Conservation (phyloP, 2,113 vertebrate species). For the Calidris pygmaea region DNA sequence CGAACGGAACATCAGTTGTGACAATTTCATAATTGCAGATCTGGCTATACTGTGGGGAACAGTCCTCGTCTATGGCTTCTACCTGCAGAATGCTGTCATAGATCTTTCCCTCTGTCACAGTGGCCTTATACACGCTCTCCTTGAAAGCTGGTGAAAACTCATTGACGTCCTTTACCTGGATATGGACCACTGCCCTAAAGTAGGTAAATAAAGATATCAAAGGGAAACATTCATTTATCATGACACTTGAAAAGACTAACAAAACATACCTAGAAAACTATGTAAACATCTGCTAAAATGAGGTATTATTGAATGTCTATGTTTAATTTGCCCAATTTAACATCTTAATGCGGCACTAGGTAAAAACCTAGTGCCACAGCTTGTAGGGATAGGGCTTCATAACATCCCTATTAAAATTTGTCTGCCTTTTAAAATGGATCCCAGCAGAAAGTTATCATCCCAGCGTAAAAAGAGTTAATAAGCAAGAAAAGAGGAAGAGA, state of each 20-base stretch:
- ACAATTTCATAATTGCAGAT: conserved; percentile 97
- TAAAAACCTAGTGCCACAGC: background rate
- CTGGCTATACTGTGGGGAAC: conserved; percentile 96
- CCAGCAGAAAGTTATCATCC: background rate
- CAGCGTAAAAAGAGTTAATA: background rate
- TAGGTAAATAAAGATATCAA: background rate
- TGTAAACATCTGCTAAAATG: background rate
- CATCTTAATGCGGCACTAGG: background rate
- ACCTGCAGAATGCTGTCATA: conserved; percentile 97
- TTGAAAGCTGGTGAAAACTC: conserved; percentile 94
- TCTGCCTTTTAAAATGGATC: background rate
- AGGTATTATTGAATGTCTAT: background rate
- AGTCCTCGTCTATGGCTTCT: conserved; percentile 93
- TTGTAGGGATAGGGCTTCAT: background rate
- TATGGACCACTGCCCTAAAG: conserved; percentile 92
- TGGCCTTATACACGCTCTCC: conserved; percentile 83
- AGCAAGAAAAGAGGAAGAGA: background rate
- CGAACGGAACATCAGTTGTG: conserved; percentile 88
- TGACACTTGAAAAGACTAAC: background rate
- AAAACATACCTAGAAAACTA: background rate
- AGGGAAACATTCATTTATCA: background rate
- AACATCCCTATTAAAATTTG: background rate
- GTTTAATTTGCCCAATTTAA: background rate
- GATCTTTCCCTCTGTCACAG: conserved; percentile 91
- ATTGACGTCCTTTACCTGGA: conserved; percentile 96